phyloP scores from a whole-genome alignment of 2,888 invertebrate genomes.

The Lasioglossum zephyrum region DNA sequence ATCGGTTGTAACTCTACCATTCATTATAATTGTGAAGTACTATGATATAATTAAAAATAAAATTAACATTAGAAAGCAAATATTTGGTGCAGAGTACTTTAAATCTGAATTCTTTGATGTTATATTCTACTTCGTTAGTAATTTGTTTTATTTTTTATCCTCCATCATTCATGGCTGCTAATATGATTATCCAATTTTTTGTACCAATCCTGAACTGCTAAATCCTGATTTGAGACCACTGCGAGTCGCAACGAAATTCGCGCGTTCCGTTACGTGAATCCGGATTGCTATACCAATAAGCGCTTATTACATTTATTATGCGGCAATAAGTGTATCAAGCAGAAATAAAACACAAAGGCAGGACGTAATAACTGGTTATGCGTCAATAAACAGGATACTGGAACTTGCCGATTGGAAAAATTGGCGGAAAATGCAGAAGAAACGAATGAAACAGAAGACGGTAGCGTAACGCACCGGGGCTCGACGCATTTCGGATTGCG shows the following conservation, averaged over 20 bases:
- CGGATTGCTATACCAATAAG: no score
- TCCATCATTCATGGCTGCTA: background rate
- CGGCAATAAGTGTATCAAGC: slow-evolving; percentile 6
- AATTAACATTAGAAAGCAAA: background rate
- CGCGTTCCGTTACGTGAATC: background rate
- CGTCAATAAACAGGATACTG: background rate
- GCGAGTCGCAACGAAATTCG: background rate
- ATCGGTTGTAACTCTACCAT: background rate
- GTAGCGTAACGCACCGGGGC: background rate
- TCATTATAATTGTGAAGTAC: background rate
- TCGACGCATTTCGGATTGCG: background rate
- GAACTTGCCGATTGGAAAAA: no score
- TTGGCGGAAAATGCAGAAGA: background rate
- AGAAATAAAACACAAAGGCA: background rate
- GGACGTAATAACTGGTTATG: background rate
- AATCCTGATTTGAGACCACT: background rate
- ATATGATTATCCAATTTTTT: no score
- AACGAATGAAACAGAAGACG: background rate
- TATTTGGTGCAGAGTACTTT: background rate
- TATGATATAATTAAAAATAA: background rate
- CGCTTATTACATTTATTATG: background rate
- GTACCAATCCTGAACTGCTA: background rate
- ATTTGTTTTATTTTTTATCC: background rate
- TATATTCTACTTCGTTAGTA: background rate
- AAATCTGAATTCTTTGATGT: background rate